A percentile compares a stretch with the other conserved stretches of the same genome.
Conservation (phyloP, 1,140 invertebrate genomes). For the Drosophila prosaltans region DNA sequence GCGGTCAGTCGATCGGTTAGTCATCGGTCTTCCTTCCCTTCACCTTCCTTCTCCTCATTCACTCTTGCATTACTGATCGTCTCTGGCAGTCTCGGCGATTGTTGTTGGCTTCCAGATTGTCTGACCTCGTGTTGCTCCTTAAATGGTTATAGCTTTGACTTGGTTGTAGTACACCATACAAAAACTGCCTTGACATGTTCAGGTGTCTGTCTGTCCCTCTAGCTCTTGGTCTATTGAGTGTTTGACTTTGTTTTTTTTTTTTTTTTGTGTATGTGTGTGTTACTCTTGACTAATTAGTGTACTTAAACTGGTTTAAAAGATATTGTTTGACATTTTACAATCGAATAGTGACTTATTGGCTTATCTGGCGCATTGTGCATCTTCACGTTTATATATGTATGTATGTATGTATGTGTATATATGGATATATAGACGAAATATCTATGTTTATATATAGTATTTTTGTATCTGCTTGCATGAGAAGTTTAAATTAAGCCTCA, state of each 20-base stretch:
- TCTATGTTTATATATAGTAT: neutral
- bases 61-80: conserved; percentile 1
- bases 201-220: conserved; percentile 51
- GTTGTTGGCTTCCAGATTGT: conserved; percentile 31
- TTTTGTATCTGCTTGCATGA: conserved; percentile 18
- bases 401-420: no score
- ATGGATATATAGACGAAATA: neutral
- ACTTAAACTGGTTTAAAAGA: conserved; percentile 47
- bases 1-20: conserved; percentile 47
- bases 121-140: conserved; percentile 63
- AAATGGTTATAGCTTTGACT: conserved; percentile 60
- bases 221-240: neutral
- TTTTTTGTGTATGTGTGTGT: conserved; percentile 13
- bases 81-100: conserved; percentile 17
- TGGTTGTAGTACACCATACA: conserved; percentile 42
- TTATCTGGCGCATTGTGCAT: conserved; percentile 29
- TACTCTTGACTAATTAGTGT: conserved; percentile 66
- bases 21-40: conserved; percentile 34
- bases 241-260: conserved; percentile 16
- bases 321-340: conserved; percentile 54
- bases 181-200: conserved; percentile 76
- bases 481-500: conserved; percentile 26
- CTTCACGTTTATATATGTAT: conserved; percentile 15
- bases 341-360: conserved; percentile 14
- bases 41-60: neutral